Evolutionary conservation across 1,140 invertebrate species (phyloP), one percentile per base, ranked within the genome.

Genomic region (Tyrophagus putrescentiae): DNA sequence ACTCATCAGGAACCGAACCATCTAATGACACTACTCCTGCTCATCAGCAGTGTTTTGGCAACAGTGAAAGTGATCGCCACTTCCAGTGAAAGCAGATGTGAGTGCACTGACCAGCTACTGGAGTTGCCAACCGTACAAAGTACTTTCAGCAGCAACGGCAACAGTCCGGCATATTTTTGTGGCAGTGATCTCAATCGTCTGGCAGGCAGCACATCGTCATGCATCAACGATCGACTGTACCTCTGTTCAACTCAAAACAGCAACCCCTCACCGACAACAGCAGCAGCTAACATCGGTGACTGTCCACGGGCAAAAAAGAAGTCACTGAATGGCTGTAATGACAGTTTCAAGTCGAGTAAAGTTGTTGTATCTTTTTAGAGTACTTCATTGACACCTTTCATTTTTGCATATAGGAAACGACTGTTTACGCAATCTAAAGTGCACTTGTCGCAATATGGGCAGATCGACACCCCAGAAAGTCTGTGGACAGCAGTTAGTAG

Each of bases 401-500:
- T n/a, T n/a, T n/a, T n/a, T n/a, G n/a, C n/a, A 6, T 18, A 6
- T 25, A 53, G 50, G 50, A 53, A 53, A 53, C 23, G 18, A 53
- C 7, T 53, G 50, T 21, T 11, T 53, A 18, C 7, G 23, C 5
- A 31, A 53, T 29, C 29, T 53, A 6, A 53, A 53, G 6, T 53
- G 50, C 34, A 27, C 50, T 5, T 53, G 50, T 53, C 7, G 23
- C 6, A 21, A 21, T 11, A n/a, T n/a, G n/a, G 5, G 6, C 11
- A 11, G 7, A 4, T 6, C 29, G n/a, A 7, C 7, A 6, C 11
- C 29, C 7, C 50, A 53, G 23, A 16, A 16, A 53, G 7, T 21
- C 42, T 57, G 54, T 57, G 54, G 54, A 6, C 33, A 33, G 21
- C 54, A 57, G 28, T 41, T 57, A 6, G 28, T 13, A 9, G 54